Base-by-base conservation (phyloP, 1,140 invertebrate species). In the Papilio aristodemus region DNA sequence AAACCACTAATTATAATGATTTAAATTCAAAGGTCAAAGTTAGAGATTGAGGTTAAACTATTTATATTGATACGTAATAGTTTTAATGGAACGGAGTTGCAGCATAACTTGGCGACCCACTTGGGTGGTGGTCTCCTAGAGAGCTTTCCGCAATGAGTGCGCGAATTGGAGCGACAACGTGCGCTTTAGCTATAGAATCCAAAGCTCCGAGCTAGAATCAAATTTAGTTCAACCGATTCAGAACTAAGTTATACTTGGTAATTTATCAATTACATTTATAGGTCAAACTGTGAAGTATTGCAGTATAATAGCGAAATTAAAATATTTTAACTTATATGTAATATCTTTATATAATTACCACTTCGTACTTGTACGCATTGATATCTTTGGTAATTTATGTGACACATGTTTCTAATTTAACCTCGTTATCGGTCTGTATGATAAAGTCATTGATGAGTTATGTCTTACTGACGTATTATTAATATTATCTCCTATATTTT, bases 201-300 rank as follows among this genome's bases (percentile, higher is more conserved):
- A 22, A 54, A 54, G 19, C 27, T 32, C 27, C 27, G 27, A 32
- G 27, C 46, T 54, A 54, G 46, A 54, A 46, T 46, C 43, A 46
- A 54, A 54, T 25, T 54, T 54, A 54, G 46, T 54, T 25, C 46
- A 54, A 54, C 46, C 46, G 46, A 54, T 54, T 54, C 13, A 54
- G 46, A 54, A 54, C 19, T 22, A 54, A 11, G 19, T 54, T 54
- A 8, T 46, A 10, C n/a, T 46, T 46, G 9, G 46, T 50, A 50
- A 50, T 50, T 54, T 25, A 54, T 54, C 46, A 54, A 54, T 54
- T 54, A 54, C 17, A 54, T 54, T 54, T 22, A 54, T 54, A 54
- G 27, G 27, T 60, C 58, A 60, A 60, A 32, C 27, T 58, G 46
- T 25, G 6, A 2, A 32, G 27, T 3, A 50, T 22, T 50, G 46